Percentiles rank a stretch among this genome's conserved stretches.
Evolutionary conservation across 1,140 invertebrate genomes (phyloP).

Genomic region (Drosophila setifemur): DNA sequence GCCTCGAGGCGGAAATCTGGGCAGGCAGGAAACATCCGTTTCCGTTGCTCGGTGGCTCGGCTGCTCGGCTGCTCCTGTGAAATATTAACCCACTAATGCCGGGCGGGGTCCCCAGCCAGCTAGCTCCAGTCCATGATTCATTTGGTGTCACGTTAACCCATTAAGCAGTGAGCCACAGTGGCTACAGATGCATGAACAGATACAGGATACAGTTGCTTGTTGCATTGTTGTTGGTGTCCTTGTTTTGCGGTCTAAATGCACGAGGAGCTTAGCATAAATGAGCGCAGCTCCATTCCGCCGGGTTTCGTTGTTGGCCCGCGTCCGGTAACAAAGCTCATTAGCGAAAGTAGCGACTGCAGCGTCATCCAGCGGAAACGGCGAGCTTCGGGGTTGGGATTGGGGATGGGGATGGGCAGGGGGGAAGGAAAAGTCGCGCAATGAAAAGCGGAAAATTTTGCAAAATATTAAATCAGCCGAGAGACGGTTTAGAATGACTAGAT

Average conservation of each 20-base stretch:
- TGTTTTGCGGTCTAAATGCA: constrained; percentile 54
- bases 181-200: too few species aligned
- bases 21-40: constrained; percentile 43
- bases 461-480: constrained; percentile 34
- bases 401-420: too few species aligned
- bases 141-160: constrained; percentile 79
- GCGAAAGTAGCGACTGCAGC: constrained; percentile 36
- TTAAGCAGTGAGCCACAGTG: constrained; percentile 57
- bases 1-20: constrained; percentile 37
- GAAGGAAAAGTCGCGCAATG: neutral
- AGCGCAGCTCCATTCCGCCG: constrained; percentile 34
- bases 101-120: neutral
- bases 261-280: constrained; percentile 76
- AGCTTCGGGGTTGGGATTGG: too few species aligned
- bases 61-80: constrained; percentile 11
- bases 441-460: constrained; percentile 26
- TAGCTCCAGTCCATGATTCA: constrained; percentile 58
- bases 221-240: constrained; percentile 16
- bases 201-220: constrained; percentile 57
- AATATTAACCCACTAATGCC: constrained; percentile 75
- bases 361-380: constrained; percentile 52
- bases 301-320: constrained; percentile 22
- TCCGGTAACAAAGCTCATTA: constrained; percentile 80
- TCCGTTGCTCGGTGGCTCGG: constrained; percentile 23
- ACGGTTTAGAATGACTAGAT: neutral